Evolutionary conservation across 53 echinoderm and acorn worm species (phyloP).

Genomic region (Holothuria leucospilota): DNA sequence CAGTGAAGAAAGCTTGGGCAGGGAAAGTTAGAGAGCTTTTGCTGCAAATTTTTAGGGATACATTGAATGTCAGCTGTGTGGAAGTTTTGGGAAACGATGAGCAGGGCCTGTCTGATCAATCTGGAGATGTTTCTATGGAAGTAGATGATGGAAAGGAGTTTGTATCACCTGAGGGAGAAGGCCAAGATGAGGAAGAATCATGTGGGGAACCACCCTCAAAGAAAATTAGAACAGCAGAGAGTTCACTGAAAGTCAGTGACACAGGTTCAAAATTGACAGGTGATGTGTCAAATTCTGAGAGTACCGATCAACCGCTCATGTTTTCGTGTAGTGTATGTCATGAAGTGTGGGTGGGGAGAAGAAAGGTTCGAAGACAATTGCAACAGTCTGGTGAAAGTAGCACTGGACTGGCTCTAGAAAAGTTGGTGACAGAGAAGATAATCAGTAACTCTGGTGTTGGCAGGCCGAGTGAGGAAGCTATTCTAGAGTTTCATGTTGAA

Average conservation of each 20-base stretch:
- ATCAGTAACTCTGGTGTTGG: constrained; percentile 27
- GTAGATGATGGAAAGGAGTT: background rate
- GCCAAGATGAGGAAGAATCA: background rate
- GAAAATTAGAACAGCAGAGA: constrained; percentile 51
- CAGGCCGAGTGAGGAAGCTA: background rate
- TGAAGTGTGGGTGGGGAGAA: constrained; percentile 85
- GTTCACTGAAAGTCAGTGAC: background rate
- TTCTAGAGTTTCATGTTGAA: constrained; percentile 1
- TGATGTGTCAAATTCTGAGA: no score
- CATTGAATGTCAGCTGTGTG: constrained; percentile 71
- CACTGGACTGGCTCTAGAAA: constrained; percentile 55
- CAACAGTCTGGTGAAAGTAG: background rate
- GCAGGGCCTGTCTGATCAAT: background rate
- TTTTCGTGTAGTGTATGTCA: constrained; percentile 55
- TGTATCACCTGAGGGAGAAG: background rate
- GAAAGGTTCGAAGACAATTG: constrained; percentile 73
- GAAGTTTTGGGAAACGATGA: background rate
- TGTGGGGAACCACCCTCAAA: constrained; percentile 40
- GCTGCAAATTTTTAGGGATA: constrained; percentile 63
- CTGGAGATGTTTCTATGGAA: background rate
- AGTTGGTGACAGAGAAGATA: constrained; percentile 53
- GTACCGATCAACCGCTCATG: background rate
- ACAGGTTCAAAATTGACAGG: no score
- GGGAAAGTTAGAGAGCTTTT: constrained; percentile 52
- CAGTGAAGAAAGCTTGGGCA: constrained; percentile 72